Conservation (phyloP, 2,113 vertebrate species). For the Peromyscus californicus region DNA sequence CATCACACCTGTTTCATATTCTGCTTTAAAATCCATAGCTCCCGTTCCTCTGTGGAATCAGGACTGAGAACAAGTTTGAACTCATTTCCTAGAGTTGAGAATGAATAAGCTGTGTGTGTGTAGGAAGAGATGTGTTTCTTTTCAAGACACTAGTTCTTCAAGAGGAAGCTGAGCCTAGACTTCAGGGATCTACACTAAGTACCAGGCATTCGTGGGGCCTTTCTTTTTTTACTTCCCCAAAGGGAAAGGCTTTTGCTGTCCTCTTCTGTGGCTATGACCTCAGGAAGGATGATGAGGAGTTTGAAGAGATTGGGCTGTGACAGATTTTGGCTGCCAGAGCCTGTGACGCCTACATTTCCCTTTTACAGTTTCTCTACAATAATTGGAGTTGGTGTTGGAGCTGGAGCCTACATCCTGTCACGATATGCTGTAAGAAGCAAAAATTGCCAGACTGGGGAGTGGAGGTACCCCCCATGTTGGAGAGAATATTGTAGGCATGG, state of each 20-base stretch:
- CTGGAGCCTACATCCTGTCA: slow-evolving; percentile 93
- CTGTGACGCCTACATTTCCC: background rate
- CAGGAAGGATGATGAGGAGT: slow-evolving; percentile 19
- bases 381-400: slow-evolving; percentile 95
- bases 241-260: background rate
- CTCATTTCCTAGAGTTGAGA: slow-evolving; percentile 42
- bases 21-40: slow-evolving; percentile 47
- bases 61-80: slow-evolving; percentile 72
- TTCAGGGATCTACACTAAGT: background rate
- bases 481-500: background rate
- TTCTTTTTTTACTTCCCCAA: background rate
- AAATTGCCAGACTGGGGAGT: background rate
- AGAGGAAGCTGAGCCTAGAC: background rate
- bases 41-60: slow-evolving; percentile 49
- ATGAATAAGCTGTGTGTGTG: background rate
- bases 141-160: background rate
- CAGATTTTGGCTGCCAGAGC: background rate
- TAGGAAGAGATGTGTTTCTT: slow-evolving; percentile 28
- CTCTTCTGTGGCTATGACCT: background rate
- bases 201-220: background rate
- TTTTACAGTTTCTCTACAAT: slow-evolving; percentile 91
- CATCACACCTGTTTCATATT: background rate
- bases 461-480: background rate
- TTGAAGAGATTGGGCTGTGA: background rate
- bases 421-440: slow-evolving; percentile 91